Percentiles rank a stretch among this genome's conserved stretches.
These are phyloP conservation scores for Pseudomyrmex flavicornis DNA, from an alignment of 1,140 invertebrate genomes.

Conservation along the genomic window DNA sequence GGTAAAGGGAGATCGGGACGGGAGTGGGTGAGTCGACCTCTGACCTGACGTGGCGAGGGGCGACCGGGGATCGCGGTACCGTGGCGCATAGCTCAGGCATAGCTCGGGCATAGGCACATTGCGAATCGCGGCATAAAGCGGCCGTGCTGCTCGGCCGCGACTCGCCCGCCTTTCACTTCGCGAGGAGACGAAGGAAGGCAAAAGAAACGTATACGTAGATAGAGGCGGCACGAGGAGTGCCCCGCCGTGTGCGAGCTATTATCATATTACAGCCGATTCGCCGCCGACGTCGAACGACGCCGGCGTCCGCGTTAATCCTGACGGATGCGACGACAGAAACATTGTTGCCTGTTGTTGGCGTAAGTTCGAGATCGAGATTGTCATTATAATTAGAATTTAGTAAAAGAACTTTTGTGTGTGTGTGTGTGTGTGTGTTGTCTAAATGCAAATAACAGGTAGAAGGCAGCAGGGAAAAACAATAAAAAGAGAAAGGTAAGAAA, in stretches of 20 bases:
- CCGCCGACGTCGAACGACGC: slow-evolving; percentile 73
- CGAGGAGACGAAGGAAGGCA: slow-evolving; percentile 78
- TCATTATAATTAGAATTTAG: background rate
- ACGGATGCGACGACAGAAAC: slow-evolving; percentile 16
- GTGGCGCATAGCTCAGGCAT: slow-evolving; percentile 78
- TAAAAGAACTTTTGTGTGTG: too few species aligned
- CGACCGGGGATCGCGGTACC: slow-evolving; percentile 80
- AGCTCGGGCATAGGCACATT: slow-evolving; percentile 73
- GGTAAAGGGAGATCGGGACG: slow-evolving; percentile 60
- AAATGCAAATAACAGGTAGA: background rate
- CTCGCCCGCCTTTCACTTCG: slow-evolving; percentile 84
- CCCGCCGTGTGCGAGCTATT: slow-evolving; percentile 76
- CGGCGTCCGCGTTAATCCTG: slow-evolving; percentile 54
- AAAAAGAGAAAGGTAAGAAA: background rate
- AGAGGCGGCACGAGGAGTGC: slow-evolving; percentile 76
- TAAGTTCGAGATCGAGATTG: background rate
- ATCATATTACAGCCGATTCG: slow-evolving; percentile 83
- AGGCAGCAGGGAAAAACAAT: too few species aligned
- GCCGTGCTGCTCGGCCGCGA: slow-evolving; percentile 71
- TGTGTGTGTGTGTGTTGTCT: background rate
- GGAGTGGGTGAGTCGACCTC: slow-evolving; percentile 83
- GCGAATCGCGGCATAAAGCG: slow-evolving; percentile 78
- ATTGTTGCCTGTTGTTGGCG: background rate
- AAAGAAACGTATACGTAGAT: slow-evolving; percentile 71
- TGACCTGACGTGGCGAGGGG: slow-evolving; percentile 78